Evolutionary conservation across 1,140 invertebrate genomes (phyloP).

Genomic region (Trinorchestia longiramus): DNA sequence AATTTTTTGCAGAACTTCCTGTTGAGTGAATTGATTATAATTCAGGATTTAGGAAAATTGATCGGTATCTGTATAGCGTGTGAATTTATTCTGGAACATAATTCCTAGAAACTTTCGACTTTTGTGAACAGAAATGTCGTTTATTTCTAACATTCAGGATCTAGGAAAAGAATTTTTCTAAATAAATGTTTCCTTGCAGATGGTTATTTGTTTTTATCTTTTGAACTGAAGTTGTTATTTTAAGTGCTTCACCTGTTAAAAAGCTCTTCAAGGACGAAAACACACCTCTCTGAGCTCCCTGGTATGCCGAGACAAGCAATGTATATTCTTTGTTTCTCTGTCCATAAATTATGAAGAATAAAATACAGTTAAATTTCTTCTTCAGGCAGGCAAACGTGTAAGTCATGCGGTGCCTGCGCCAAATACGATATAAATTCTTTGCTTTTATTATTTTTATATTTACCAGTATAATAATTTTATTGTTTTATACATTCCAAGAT

Average conservation of each 20-base stretch:
- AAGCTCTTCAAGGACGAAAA: not conserved
- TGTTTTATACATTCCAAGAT: not conserved
- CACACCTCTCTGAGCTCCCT: not conserved
- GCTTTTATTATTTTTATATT: not conserved
- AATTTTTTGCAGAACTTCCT: not conserved
- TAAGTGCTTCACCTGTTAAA: too few species aligned
- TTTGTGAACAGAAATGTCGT: not conserved
- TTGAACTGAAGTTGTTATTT: not conserved
- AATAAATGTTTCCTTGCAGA: not conserved
- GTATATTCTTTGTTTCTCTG: not conserved
- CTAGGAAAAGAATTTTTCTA: not conserved
- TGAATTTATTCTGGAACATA: not conserved
- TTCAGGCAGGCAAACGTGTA: not conserved
- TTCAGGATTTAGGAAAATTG: not conserved
- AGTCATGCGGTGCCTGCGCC: not conserved
- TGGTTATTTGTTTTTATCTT: not conserved
- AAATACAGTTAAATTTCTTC: too few species aligned
- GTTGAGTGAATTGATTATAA: not conserved
- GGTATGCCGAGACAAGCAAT: not conserved
- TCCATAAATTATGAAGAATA: too few species aligned
- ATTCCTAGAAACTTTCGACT: not conserved
- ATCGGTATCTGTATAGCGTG: not conserved
- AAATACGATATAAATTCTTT: not conserved
- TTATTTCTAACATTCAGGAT: not conserved
- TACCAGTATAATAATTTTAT: not conserved